Percentiles rank a stretch among this genome's conserved stretches.
phyloP scores from a whole-genome alignment of 2,113 vertebrate genomes.

The Nycticryphes semicollaris region DNA sequence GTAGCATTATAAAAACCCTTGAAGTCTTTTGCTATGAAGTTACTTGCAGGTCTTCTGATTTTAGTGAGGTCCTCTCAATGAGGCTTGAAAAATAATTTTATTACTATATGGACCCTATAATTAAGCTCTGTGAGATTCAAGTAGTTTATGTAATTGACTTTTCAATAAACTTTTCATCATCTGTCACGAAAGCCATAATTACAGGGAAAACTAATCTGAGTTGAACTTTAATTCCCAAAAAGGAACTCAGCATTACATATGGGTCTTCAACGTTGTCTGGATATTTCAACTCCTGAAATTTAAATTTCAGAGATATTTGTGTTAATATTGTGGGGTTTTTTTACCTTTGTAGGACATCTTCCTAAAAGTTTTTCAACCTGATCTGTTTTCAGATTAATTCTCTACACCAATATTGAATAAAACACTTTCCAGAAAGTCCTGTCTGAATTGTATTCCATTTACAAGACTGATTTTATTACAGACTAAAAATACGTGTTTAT shows the following conservation, averaged over 20 bases:
- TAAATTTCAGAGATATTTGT: not conserved
- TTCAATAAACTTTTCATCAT: conserved; percentile 48
- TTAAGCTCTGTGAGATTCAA: conserved; percentile 35
- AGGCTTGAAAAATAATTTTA: conserved; percentile 45
- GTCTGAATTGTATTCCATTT: not conserved
- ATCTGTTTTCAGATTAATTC: not conserved
- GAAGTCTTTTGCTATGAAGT: not conserved
- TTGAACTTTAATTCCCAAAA: conserved; percentile 18
- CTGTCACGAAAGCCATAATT: conserved; percentile 40
- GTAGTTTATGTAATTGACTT: conserved; percentile 36
- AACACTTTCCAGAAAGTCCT: not conserved
- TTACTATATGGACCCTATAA: conserved; percentile 7
- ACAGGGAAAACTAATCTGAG: conserved; percentile 38
- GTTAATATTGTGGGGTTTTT: not conserved
- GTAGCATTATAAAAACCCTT: not conserved
- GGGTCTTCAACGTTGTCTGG: not conserved
- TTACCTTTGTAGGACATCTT: not conserved
- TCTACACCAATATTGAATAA: not conserved
- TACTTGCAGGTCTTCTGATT: not conserved
- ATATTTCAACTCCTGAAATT: not conserved
- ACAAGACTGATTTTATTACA: not conserved
- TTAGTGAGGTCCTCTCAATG: not conserved
- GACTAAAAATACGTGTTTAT: not conserved
- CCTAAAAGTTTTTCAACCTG: not conserved
- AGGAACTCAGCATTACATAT: not conserved